Conservation (phyloP, 1,140 invertebrate genomes). For the Tribolium madens region DNA sequence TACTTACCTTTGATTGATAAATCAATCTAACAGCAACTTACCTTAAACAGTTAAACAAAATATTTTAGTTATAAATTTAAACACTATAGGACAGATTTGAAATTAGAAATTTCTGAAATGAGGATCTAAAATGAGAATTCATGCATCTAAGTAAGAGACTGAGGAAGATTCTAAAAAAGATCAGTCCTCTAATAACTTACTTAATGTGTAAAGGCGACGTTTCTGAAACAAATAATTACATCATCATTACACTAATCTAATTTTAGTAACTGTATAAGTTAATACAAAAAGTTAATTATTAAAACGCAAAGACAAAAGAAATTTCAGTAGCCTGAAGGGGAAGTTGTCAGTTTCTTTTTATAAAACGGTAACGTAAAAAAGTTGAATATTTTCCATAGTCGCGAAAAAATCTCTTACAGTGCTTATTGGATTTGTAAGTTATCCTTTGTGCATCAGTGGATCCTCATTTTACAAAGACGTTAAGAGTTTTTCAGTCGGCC, state of each 20-base stretch:
- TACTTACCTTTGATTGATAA: background rate
- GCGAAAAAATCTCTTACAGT: background rate
- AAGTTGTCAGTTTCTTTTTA: background rate
- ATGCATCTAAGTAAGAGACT: conserved; percentile 39
- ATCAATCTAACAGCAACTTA: background rate
- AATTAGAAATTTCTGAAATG: conserved; percentile 5
- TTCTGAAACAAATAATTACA: conserved; percentile 51
- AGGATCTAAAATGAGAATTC: conserved; percentile 15
- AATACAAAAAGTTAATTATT: conserved; percentile 5
- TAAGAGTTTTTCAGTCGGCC: background rate
- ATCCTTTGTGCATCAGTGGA: conserved; percentile 23
- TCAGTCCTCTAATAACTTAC: conserved; percentile 49
- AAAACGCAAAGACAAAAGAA: conserved; percentile 2
- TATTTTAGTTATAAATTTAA: too few species aligned
- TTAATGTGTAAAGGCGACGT: conserved; percentile 50
- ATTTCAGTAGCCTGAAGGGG: background rate
- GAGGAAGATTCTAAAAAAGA: conserved; percentile 33
- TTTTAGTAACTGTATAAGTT: background rate
- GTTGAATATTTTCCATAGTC: conserved; percentile 16
- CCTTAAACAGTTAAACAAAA: background rate
- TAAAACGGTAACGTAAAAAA: conserved; percentile 13
- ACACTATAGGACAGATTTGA: background rate
- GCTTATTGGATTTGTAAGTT: conserved; percentile 34
- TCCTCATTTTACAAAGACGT: conserved; percentile 23
- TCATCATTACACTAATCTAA: conserved; percentile 31